These are phyloP conservation scores for Patella depressa DNA, from an alignment of 2,888 invertebrate genomes.

Conservation along the genomic window DNA sequence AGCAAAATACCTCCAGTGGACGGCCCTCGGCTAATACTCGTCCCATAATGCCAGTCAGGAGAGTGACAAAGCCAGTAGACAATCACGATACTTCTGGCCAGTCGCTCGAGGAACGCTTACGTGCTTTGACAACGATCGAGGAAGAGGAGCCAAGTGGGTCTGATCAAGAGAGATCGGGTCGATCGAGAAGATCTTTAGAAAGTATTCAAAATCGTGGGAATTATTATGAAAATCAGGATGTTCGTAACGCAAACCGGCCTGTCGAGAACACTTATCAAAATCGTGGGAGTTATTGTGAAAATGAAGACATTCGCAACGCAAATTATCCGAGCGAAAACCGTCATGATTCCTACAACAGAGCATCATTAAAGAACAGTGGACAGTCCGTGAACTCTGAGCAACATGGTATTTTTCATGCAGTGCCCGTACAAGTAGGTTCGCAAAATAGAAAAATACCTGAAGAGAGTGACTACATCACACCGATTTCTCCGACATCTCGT, in stretches of 20 bases:
- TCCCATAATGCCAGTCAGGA: slow-evolving; percentile 23
- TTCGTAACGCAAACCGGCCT: neutral
- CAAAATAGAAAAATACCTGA: neutral
- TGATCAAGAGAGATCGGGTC: neutral
- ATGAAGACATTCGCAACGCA: neutral
- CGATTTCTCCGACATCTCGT: neutral
- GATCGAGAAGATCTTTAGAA: neutral
- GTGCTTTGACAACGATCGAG: slow-evolving; percentile 58
- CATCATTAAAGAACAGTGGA: neutral
- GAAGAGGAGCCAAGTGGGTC: slow-evolving; percentile 47
- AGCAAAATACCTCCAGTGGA: slow-evolving; percentile 27
- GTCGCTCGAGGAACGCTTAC: slow-evolving; percentile 51
- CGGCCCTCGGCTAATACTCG: slow-evolving; percentile 22
- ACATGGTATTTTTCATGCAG: slow-evolving; percentile 16
- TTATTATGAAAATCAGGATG: neutral
- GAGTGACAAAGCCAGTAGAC: slow-evolving; percentile 21
- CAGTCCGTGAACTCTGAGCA: neutral
- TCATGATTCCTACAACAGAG: neutral
- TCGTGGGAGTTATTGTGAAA: neutral
- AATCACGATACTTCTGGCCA: neutral
- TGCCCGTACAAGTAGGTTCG: slow-evolving; percentile 18
- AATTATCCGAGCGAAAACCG: slow-evolving; percentile 8
- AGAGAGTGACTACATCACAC: neutral
- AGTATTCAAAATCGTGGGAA: neutral
- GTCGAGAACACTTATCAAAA: neutral